These are phyloP conservation scores for Temnopleurus reevesii DNA, from an alignment of 53 echinoderm and acorn worm species.

Conservation along the genomic window DNA sequence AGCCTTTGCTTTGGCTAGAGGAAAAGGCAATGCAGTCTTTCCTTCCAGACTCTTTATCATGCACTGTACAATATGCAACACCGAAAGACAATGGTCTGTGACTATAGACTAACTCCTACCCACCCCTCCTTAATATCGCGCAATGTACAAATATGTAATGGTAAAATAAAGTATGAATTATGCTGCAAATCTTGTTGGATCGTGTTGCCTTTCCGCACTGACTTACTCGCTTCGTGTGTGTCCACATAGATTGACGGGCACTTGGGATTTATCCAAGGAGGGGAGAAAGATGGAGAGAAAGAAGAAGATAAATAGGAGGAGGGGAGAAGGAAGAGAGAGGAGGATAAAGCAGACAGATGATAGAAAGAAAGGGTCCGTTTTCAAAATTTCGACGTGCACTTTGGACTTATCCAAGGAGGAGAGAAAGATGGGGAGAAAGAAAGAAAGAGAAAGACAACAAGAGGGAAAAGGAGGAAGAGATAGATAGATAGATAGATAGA, in stretches of 20 bases:
- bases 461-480: background rate
- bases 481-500: background rate
- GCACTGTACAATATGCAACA: too few species aligned
- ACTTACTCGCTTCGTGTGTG: slow-evolving; percentile 23
- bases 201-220: background rate
- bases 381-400: too few species aligned
- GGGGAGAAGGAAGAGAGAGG: background rate
- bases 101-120: too few species aligned
- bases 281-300: background rate
- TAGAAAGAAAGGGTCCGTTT: background rate
- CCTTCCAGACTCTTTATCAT: too few species aligned
- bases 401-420: too few species aligned
- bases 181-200: slow-evolving; percentile 11
- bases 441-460: background rate
- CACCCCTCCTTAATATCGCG: too few species aligned
- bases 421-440: background rate
- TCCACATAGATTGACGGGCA: slow-evolving; percentile 2
- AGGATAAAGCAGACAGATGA: background rate
- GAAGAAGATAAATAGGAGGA: background rate
- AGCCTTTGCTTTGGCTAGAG: too few species aligned
- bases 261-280: slow-evolving; percentile 40
- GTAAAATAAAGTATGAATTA: too few species aligned
- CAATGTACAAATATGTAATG: too few species aligned
- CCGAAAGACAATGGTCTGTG: too few species aligned
- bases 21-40: too few species aligned